These are phyloP conservation scores for Barbus barbus DNA, from an alignment of 2,113 vertebrate species.

Conservation along the genomic window DNA sequence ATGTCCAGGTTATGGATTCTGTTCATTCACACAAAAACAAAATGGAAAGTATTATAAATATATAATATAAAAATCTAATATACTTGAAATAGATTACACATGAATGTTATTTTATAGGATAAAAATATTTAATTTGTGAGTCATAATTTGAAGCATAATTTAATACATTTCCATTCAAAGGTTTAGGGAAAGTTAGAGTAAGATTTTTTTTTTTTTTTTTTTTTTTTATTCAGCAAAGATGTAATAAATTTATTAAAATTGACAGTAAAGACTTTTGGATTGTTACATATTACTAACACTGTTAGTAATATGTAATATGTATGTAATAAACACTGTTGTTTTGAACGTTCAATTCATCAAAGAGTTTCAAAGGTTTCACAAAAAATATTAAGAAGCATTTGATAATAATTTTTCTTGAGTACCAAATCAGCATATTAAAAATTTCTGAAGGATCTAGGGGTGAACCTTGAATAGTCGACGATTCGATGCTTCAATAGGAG, in stretches of 20 bases:
- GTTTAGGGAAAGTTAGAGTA: too few relatives aligned
- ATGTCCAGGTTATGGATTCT: slow-evolving; percentile 87
- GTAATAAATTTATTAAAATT: neutral
- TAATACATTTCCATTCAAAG: neutral
- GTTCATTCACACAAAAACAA: slow-evolving; percentile 30
- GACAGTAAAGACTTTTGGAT: neutral
- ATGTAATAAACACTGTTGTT: neutral
- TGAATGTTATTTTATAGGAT: neutral
- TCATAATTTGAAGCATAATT: too few relatives aligned
- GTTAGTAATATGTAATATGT: too few relatives aligned
- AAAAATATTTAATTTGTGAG: neutral
- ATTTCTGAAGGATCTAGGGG: neutral
- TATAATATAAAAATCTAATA: neutral
- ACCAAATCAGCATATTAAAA: too few relatives aligned
- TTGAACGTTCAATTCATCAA: neutral
- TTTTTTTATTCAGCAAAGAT: neutral
- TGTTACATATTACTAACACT: neutral
- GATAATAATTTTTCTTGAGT: too few relatives aligned
- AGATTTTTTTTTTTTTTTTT: too few relatives aligned
- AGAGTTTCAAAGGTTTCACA: neutral
- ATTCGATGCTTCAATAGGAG: too few relatives aligned
- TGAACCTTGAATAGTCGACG: too few relatives aligned
- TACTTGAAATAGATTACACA: neutral
- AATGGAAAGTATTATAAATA: slow-evolving; percentile 23
- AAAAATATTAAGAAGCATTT: neutral